Percentiles rank a stretch among this genome's conserved stretches.
phyloP scores from a whole-genome alignment of 92 coral and sea anemone species.

The Porites lobata region DNA sequence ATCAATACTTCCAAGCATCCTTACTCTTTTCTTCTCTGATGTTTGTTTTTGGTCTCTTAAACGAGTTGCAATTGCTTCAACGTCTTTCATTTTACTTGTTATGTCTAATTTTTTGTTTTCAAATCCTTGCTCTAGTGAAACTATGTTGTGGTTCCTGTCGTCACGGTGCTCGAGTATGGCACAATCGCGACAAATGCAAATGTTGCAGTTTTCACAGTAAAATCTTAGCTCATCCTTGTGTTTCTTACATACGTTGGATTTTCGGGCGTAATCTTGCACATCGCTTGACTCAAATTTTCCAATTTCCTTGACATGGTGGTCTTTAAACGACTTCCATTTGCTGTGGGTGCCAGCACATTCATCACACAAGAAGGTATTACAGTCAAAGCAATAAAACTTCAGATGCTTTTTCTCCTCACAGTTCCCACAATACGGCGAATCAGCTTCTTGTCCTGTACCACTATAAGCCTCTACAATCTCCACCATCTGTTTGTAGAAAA shows the following conservation, averaged over 20 bases:
- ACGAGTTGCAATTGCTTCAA: neutral
- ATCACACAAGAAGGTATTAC: conserved; percentile 21
- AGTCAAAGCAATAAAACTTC: conserved; percentile 24
- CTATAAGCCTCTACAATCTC: conserved; percentile 27
- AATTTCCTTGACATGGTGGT: conserved; percentile 23
- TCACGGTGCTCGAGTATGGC: conserved; percentile 56
- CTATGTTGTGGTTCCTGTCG: conserved; percentile 22
- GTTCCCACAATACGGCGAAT: neutral
- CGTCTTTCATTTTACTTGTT: neutral
- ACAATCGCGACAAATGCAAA: conserved; percentile 66
- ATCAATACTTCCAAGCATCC: conserved; percentile 9
- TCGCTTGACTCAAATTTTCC: conserved; percentile 30
- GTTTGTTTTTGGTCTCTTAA: neutral
- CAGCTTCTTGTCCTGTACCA: conserved; percentile 14
- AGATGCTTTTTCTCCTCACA: conserved; percentile 12
- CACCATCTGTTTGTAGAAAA: conserved; percentile 31
- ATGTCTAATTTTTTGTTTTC: conserved; percentile 23
- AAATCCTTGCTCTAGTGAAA: conserved; percentile 15
- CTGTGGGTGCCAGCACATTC: neutral
- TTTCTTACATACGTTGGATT: conserved; percentile 30
- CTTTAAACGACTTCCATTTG: neutral
- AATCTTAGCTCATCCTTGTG: conserved; percentile 39
- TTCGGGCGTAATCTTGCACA: conserved; percentile 28
- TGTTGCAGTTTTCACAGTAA: conserved; percentile 51
- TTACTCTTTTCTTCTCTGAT: neutral